A percentile compares a stretch with the other conserved stretches of the same genome.
Evolutionary conservation across 2,113 vertebrate genomes (phyloP).

Genomic region (Campylomormyrus tamandua): DNA sequence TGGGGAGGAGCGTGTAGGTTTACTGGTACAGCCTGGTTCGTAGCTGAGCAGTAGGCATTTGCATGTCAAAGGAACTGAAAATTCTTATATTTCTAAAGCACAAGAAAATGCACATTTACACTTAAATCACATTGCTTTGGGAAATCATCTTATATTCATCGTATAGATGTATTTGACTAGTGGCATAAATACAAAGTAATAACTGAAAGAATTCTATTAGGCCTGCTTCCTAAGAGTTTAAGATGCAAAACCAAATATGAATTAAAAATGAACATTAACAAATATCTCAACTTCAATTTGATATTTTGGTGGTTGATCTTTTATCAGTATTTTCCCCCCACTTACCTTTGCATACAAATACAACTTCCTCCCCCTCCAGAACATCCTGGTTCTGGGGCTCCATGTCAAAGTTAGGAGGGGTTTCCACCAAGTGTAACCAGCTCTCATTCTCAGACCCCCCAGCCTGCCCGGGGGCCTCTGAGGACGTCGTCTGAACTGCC

Average conservation of each 20-base stretch:
- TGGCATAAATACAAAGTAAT: background rate
- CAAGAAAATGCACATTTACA: background rate
- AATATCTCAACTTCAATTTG: background rate
- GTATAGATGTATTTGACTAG: background rate
- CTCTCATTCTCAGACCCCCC: constrained; percentile 38
- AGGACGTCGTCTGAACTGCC: constrained; percentile 25
- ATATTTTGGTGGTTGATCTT: background rate
- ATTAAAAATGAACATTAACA: background rate
- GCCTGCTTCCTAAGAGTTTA: background rate
- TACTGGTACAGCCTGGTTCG: background rate
- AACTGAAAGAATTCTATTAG: background rate
- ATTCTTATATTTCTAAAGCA: background rate
- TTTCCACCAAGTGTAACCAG: constrained; percentile 33
- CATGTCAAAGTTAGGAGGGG: constrained; percentile 59
- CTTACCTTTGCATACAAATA: constrained; percentile 68
- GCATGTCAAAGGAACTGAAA: background rate
- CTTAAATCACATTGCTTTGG: background rate
- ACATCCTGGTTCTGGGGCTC: constrained; percentile 62
- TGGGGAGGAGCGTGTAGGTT: constrained; percentile 31
- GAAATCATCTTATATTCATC: background rate
- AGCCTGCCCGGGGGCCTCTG: constrained; percentile 26
- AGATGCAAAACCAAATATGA: background rate
- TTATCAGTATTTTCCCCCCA: background rate
- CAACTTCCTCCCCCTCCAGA: constrained; percentile 59
- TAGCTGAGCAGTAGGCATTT: background rate